A percentile compares a stretch with the other conserved stretches of the same genome.
Evolutionary conservation across 2,113 vertebrate genomes (phyloP).

Genomic region (Oncorhynchus gorbuscha): DNA sequence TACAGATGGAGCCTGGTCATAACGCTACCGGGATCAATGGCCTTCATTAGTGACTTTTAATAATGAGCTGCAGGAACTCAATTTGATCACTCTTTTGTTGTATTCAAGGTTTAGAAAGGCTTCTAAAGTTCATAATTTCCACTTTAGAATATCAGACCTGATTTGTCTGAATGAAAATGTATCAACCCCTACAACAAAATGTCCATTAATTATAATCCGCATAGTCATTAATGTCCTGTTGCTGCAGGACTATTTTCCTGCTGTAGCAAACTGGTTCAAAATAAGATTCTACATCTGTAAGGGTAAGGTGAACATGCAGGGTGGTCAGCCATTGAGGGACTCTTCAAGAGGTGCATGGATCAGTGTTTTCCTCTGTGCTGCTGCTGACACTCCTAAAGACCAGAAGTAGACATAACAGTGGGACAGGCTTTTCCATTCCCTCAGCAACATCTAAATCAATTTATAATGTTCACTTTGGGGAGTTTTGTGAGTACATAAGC

Average conservation of each 20-base stretch:
- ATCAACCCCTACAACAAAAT: too few species aligned
- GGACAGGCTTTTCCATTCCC: conserved; percentile 16
- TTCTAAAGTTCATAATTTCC: too few species aligned
- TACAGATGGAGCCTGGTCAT: conserved; percentile 53
- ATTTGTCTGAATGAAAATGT: too few species aligned
- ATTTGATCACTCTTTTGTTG: too few species aligned
- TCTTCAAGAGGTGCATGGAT: conserved; percentile 45
- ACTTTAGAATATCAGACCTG: too few species aligned
- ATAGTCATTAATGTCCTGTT: too few species aligned
- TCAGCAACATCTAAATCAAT: conserved; percentile 54
- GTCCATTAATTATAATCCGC: too few species aligned
- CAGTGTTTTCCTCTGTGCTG: conserved; percentile 42
- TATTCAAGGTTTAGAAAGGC: too few species aligned
- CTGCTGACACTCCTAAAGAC: conserved; percentile 61
- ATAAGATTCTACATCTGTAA: not conserved
- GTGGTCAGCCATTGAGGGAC: conserved; percentile 26
- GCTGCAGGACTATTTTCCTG: too few species aligned
- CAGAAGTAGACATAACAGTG: conserved; percentile 40
- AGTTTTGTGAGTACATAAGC: conserved; percentile 55
- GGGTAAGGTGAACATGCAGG: conserved; percentile 23
- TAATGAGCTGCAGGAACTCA: conserved; percentile 39
- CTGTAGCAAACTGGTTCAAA: too few species aligned
- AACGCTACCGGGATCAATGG: conserved; percentile 56
- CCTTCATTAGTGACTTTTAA: conserved; percentile 57
- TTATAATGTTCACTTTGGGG: conserved; percentile 40